Conservation (phyloP, 2,888 invertebrate species). For the Cerceris ruficornis region DNA sequence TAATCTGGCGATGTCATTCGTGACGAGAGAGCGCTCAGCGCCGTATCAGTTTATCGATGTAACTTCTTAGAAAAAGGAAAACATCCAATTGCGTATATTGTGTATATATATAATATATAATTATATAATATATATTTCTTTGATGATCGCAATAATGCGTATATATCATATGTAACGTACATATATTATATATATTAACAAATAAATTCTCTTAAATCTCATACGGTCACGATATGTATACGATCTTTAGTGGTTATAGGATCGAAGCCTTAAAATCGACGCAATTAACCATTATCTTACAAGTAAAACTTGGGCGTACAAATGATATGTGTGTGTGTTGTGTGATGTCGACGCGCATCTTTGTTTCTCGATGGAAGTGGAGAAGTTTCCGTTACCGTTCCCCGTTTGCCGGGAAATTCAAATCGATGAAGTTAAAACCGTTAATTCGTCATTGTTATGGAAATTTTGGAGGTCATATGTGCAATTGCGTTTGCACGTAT, state of each 20-base stretch:
- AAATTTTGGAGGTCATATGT: too few species aligned
- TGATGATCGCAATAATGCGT: slow-evolving; percentile 65
- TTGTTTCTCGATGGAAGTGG: slow-evolving; percentile 33
- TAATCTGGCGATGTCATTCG: background rate
- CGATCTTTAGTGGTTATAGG: slow-evolving; percentile 72
- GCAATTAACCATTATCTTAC: slow-evolving; percentile 65
- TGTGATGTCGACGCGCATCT: slow-evolving; percentile 47
- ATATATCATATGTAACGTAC: slow-evolving; percentile 69
- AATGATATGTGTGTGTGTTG: slow-evolving; percentile 70
- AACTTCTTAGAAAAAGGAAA: slow-evolving; percentile 62
- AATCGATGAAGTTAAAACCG: background rate
- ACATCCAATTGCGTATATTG: slow-evolving; percentile 60
- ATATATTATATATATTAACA: slow-evolving; percentile 72
- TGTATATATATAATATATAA: slow-evolving; percentile 67
- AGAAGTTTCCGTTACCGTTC: slow-evolving; percentile 7
- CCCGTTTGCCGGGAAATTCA: background rate
- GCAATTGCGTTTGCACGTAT: too few species aligned
- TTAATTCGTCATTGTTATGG: background rate
- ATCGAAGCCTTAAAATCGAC: slow-evolving; percentile 62
- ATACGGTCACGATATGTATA: slow-evolving; percentile 75
- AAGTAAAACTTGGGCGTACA: slow-evolving; percentile 66
- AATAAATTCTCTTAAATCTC: slow-evolving; percentile 71
- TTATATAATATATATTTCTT: slow-evolving; percentile 70
- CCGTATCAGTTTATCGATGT: slow-evolving; percentile 43
- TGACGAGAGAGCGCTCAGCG: slow-evolving; percentile 13